Evolutionary conservation across 2,797 vertebrate genomes (phyloP), one percentile per base, ranked within the genome.

Genomic region (Alcedo quadribrachys): DNA sequence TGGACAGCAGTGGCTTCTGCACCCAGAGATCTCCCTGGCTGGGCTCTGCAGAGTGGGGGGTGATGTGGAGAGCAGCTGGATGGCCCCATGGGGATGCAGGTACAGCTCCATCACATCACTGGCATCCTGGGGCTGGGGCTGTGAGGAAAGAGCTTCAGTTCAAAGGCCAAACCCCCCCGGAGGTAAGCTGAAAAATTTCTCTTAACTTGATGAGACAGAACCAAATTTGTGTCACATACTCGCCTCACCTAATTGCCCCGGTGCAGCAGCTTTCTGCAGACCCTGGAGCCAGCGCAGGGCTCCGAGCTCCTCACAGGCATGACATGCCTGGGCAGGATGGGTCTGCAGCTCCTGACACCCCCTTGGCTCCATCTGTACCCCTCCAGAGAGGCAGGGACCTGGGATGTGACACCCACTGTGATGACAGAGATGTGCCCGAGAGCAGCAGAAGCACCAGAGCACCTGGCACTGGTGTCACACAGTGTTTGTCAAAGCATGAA

Each of bases 171-270:
- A 32, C 5, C 3, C 43, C 51, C 9, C 8, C 4, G 67, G 37
- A 43, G 82, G 32, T 33, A 63, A 87, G 73, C 68, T 42, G 80
- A 81, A 70, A 81, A 17, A 0, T 58, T 63, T 70, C 79, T 53
- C 54, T 66, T 93, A 85, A 95, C 85, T 30, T 48, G 87, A 87
- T 0, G 6, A 91, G 95, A 94, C 91, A 93, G 92, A 30, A 12
- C 46, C 73, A 7, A 28, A 85, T 91, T 92, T 90, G 89, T 95
- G 91, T 84, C 94, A 93, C 89, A 66, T 85, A 19, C 90, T 73
- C 51, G 1, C 81, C 81, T 79, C 57, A 1, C n/a, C 33, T 91
- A 92, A 92, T 93, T 90, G 90, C 71, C 58, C 74, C 0, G 1
- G 15, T 2, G 2, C 0, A 0, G 55, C 28, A 0, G 15, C 45